A percentile compares a stretch with the other conserved stretches of the same genome.
phyloP scores from a whole-genome alignment of 2,888 invertebrate genomes.

The Sinopyrophorus schimmeli region DNA sequence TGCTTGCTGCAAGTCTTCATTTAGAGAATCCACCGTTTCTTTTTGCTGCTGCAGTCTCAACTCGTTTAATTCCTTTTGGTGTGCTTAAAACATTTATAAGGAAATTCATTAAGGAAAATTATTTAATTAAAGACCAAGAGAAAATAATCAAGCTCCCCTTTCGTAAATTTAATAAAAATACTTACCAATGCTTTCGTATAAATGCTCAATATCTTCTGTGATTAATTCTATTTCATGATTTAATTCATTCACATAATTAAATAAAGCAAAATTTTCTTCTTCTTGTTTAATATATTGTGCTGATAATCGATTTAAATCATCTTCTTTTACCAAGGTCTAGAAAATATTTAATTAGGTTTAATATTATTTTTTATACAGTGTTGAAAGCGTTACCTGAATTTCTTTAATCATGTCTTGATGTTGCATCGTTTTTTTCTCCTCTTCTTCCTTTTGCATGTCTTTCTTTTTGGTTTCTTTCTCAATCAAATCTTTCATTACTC shows the following conservation, averaged over 20 bases:
- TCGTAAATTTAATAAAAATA: neutral
- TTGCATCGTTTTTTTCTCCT: conserved; percentile 71
- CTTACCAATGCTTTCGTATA: conserved; percentile 66
- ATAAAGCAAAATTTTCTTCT: conserved; percentile 89
- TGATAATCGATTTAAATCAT: conserved; percentile 69
- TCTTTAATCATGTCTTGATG: conserved; percentile 76
- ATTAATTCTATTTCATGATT: conserved; percentile 80
- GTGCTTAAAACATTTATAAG: conserved; percentile 60
- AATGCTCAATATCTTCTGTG: conserved; percentile 67
- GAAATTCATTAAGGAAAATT: neutral
- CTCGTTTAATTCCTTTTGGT: conserved; percentile 63
- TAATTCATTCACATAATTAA: conserved; percentile 88
- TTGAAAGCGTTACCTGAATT: conserved; percentile 60
- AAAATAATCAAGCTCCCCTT: neutral
- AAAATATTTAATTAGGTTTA: conserved; percentile 7
- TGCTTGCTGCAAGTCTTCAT: conserved; percentile 57
- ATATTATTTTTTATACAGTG: neutral
- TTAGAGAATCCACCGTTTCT: conserved; percentile 62
- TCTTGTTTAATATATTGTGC: conserved; percentile 80
- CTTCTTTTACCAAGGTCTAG: conserved; percentile 65
- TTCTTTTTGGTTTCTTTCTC: conserved; percentile 74
- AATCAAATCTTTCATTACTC: conserved; percentile 74
- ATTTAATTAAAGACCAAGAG: too few species aligned
- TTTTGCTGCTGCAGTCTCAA: conserved; percentile 63
- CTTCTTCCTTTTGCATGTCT: conserved; percentile 67